Percentiles rank a stretch among this genome's conserved stretches.
Conservation (phyloP, 2,113 vertebrate genomes). For the Lamprotornis superbus region DNA sequence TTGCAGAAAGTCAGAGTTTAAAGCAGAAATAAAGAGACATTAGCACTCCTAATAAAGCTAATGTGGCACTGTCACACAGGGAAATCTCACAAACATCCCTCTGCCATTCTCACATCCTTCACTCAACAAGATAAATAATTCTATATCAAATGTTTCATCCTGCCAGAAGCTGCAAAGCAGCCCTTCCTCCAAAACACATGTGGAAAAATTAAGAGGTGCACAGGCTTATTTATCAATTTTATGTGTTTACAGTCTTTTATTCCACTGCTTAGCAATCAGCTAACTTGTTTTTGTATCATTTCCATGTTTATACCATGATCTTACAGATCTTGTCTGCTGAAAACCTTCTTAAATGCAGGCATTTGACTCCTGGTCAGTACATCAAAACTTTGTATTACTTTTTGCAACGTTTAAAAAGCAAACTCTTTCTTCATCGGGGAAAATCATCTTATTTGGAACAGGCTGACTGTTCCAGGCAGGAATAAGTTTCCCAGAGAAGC, state of each 20-base stretch:
- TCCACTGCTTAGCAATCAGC: neutral
- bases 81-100: neutral
- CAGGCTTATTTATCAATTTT: neutral
- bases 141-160: neutral
- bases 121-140: neutral
- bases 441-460: neutral
- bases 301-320: neutral
- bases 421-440: neutral
- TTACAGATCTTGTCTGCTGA: neutral
- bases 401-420: neutral
- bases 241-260: accelerated
- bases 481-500: neutral
- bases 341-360: neutral
- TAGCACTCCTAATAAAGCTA: neutral
- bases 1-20: neutral
- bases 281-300: neutral
- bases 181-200: neutral
- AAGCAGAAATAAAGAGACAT: neutral
- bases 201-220: neutral
- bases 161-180: neutral
- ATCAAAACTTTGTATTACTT: neutral
- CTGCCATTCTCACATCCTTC: neutral
- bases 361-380: neutral
- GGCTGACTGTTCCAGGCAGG: neutral
- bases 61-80: neutral